Evolutionary conservation across 2,888 invertebrate genomes (phyloP), one percentile per base, ranked within the genome.

Genomic region (Andrena praecox): DNA sequence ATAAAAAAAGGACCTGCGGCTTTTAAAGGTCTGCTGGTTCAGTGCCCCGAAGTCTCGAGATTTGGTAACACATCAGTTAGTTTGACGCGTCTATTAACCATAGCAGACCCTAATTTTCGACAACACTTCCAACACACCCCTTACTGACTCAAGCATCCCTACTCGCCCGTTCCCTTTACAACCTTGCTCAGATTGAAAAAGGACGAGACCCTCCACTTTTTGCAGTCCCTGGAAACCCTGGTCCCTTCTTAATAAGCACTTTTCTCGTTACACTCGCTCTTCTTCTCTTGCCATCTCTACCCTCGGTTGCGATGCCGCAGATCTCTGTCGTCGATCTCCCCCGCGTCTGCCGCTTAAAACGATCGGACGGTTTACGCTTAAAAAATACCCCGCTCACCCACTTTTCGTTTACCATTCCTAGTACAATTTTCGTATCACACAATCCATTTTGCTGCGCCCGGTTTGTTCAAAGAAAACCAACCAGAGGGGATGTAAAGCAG

Each of bases 21-120:
- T 42, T 42, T 42, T 42, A 42, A 42, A 42, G 1, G 1, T 16
- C 42, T 16, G 42, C 16, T 42, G 42, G 1, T 42, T 12, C 42
- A 60, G 3, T 27, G 56, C 69, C 27, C 59, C 27, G 24, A 42
- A 69, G 50, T 76, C 69, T 20, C 52, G 35, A 10, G 56, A 62
- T 42, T 50, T 63, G 80, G 77, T 84, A 88, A 88, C 87, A 86
- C 87, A 89, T 89, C 85, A 86, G 82, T 31, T 80, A 82, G 82
- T 85, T 89, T 90, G 90, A 90, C 90, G 86, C 80, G 80, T 89
- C 89, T 87, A 90, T 90, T 89, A 90, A 88, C 84, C 63, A 60
- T 20, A 54, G 77, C 52, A 69, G 62, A 83, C 74, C 83, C 79
- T 83, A 85, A 88, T 90, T 89, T 89, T 86, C 87, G 87, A 87